Percentiles rank a stretch among this genome's conserved stretches.
Conservation (phyloP, 2,888 invertebrate species). For the Tenthredo notha region DNA sequence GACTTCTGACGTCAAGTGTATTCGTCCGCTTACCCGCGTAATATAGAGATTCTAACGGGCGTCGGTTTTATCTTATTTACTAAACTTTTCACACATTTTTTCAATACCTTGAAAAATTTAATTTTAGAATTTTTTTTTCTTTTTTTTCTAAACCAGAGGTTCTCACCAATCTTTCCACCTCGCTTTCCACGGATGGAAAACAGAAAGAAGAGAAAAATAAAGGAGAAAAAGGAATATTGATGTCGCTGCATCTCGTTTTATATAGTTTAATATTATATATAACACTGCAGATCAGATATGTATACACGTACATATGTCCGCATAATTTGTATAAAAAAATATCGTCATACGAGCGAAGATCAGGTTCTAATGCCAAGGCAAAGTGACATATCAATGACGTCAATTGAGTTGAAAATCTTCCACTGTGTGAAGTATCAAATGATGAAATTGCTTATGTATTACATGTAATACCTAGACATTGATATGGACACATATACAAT, state of each 20-base stretch:
- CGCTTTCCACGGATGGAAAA: no score
- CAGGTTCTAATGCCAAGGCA: conserved; percentile 21
- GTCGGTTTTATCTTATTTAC: background rate
- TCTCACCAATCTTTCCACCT: no score
- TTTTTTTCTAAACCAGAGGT: background rate
- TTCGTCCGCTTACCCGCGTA: background rate
- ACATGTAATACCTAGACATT: no score
- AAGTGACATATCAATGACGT: conserved; percentile 16
- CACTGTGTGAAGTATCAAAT: background rate
- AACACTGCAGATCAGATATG: background rate
- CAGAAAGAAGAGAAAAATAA: background rate
- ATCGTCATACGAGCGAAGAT: background rate
- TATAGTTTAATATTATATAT: background rate
- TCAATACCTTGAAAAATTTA: background rate
- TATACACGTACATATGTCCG: background rate
- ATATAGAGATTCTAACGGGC: background rate
- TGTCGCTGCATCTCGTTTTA: background rate
- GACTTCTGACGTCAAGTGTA: background rate
- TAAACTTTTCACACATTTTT: background rate
- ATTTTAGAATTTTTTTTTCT: background rate
- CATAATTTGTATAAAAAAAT: background rate
- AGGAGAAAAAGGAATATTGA: background rate
- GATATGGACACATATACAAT: background rate
- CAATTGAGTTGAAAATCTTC: conserved; percentile 33
- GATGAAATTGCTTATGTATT: background rate